Evolutionary conservation across 2,888 invertebrate species (phyloP).

Genomic region (Herminia tarsipennalis): DNA sequence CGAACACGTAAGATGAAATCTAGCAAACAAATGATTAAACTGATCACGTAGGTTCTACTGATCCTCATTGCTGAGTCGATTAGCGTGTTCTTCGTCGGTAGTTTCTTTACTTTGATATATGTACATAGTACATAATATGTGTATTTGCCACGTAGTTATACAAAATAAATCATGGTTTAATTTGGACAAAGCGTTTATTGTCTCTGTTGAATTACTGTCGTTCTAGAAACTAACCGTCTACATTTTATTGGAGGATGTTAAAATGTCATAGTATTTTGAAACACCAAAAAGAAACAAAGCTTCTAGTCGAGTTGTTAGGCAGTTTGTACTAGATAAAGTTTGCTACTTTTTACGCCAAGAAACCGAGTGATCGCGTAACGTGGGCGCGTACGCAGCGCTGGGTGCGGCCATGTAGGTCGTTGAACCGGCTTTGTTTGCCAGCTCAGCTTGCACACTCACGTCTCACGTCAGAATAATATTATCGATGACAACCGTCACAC

Average conservation of each 20-base stretch:
- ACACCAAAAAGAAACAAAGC: too few relatives aligned
- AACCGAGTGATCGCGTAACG: conserved; percentile 65
- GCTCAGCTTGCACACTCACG: conserved; percentile 76
- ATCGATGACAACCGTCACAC: conserved; percentile 63
- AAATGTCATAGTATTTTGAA: too few relatives aligned
- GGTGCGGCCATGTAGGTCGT: conserved; percentile 79
- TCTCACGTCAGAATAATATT: conserved; percentile 68
- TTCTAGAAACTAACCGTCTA: too few relatives aligned
- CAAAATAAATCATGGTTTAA: conserved; percentile 1
- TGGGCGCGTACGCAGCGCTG: conserved; percentile 70
- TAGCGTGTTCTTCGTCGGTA: conserved; percentile 8
- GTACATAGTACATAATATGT: background rate
- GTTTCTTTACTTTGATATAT: conserved; percentile 3
- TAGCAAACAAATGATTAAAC: conserved; percentile 19
- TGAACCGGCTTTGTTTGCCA: conserved; percentile 85
- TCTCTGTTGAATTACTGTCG: background rate
- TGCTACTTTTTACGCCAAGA: conserved; percentile 45
- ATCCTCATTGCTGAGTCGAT: conserved; percentile 32
- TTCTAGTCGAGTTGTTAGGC: conserved; percentile 11
- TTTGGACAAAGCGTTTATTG: conserved; percentile 2
- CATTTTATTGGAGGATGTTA: too few relatives aligned
- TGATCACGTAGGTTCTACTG: conserved; percentile 30
- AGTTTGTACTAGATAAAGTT: conserved; percentile 32
- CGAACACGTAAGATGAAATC: conserved; percentile 30
- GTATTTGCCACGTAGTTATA: background rate